Evolutionary conservation across 2,888 invertebrate genomes (phyloP).

Genomic region (Drosophila mimetica): DNA sequence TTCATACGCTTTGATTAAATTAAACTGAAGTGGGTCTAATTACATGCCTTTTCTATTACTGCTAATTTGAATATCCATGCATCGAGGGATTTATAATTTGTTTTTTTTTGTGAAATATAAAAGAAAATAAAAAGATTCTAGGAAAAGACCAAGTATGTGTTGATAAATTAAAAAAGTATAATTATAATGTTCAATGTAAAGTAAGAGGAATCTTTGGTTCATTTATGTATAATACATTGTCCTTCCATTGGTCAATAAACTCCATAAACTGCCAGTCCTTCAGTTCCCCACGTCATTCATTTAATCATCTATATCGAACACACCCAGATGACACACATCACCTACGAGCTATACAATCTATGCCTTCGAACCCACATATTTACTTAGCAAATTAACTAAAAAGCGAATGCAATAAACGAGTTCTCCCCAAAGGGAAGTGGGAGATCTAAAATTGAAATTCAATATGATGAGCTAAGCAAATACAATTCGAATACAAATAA

Average conservation of each 20-base stretch:
- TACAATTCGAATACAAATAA: slow-evolving; percentile 71
- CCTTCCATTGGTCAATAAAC: slow-evolving; percentile 4
- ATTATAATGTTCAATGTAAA: no score
- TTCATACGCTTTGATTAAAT: slow-evolving; percentile 7
- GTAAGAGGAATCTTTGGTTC: no score
- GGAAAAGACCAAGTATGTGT: no score
- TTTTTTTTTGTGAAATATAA: not conserved
- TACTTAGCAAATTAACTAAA: slow-evolving; percentile 79
- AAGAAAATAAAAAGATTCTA: no score
- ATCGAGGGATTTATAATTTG: slow-evolving; percentile 1
- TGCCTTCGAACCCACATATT: slow-evolving; percentile 50
- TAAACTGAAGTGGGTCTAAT: slow-evolving; percentile 25
- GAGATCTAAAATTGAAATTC: slow-evolving; percentile 78
- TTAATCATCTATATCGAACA: slow-evolving; percentile 32
- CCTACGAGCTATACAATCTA: slow-evolving; percentile 29
- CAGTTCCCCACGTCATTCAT: slow-evolving; percentile 13
- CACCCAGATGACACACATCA: slow-evolving; percentile 47
- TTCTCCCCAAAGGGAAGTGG: slow-evolving; percentile 9
- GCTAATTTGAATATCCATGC: slow-evolving; percentile 15
- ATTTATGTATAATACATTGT: not conserved
- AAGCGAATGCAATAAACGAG: slow-evolving; percentile 54
- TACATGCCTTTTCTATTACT: slow-evolving; percentile 1
- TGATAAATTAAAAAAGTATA: no score
- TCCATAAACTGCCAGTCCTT: not conserved
- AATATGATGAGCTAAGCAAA: slow-evolving; percentile 67